Percentiles rank a stretch among this genome's conserved stretches.
Conservation (phyloP, 1,140 invertebrate genomes). For the Micrasema minimum region DNA sequence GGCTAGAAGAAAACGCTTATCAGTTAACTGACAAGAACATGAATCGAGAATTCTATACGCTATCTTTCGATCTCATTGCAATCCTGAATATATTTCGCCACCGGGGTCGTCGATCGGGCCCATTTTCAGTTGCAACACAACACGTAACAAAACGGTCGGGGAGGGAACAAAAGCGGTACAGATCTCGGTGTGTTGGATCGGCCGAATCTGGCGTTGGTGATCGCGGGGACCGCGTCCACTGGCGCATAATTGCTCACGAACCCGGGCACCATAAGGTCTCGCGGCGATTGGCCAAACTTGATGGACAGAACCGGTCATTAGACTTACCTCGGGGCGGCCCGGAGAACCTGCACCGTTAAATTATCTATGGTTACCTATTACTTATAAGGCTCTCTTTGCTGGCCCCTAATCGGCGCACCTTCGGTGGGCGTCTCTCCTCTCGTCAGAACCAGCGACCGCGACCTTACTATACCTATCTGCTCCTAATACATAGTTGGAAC, state of each 20-base stretch:
- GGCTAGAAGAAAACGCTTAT: no score
- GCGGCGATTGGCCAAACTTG: slow-evolving; percentile 49
- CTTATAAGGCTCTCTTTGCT: slow-evolving; percentile 10
- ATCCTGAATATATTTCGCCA: slow-evolving; percentile 18
- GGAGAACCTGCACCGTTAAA: slow-evolving; percentile 47
- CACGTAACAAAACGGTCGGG: background rate
- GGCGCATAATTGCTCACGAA: slow-evolving; percentile 50
- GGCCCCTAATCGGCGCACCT: slow-evolving; percentile 15
- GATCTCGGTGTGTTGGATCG: slow-evolving; percentile 2
- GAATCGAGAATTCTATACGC: background rate
- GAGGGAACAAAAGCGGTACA: slow-evolving; percentile 8
- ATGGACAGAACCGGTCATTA: slow-evolving; percentile 52
- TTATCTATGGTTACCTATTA: slow-evolving; percentile 51
- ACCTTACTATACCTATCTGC: no score
- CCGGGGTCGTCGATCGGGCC: slow-evolving; percentile 9
- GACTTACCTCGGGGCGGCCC: slow-evolving; percentile 44
- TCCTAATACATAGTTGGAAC: no score
- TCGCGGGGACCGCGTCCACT: slow-evolving; percentile 14
- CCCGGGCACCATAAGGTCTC: slow-evolving; percentile 31
- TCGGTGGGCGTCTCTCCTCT: slow-evolving; percentile 13
- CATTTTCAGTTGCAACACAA: slow-evolving; percentile 8
- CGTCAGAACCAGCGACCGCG: background rate
- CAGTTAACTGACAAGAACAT: no score
- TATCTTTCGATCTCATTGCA: slow-evolving; percentile 2
- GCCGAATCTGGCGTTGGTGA: slow-evolving; percentile 22